Percentiles rank a stretch among this genome's conserved stretches.
Evolutionary conservation across 2,797 vertebrate genomes (phyloP).

Genomic region (Staurois parvus): DNA sequence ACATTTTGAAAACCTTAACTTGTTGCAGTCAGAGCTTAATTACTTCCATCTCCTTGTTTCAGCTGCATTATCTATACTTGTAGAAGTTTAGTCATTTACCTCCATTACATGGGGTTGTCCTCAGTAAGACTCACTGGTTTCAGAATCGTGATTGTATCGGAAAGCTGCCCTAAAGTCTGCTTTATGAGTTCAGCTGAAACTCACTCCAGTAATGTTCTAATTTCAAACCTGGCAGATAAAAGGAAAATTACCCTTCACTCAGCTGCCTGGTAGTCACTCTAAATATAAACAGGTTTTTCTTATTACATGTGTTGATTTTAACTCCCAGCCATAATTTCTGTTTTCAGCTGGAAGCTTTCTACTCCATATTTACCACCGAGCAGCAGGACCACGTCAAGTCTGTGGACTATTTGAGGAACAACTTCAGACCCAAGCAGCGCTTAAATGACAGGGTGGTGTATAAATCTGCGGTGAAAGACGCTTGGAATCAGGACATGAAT

Average conservation of each 20-base stretch:
- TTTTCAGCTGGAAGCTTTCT: slow-evolving; percentile 92
- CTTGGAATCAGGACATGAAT: slow-evolving; percentile 88
- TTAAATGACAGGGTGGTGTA: slow-evolving; percentile 87
- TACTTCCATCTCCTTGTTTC: too few species aligned
- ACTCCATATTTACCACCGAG: slow-evolving; percentile 98
- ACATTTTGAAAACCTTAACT: too few species aligned
- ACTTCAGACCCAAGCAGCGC: slow-evolving; percentile 90
- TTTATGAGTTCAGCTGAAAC: slow-evolving; percentile 57
- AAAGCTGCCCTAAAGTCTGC: background rate
- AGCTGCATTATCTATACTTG: too few species aligned
- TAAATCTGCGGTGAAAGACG: slow-evolving; percentile 92
- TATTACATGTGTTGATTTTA: slow-evolving; percentile 62
- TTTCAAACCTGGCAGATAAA: slow-evolving; percentile 61
- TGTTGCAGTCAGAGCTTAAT: too few species aligned
- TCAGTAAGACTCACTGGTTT: too few species aligned
- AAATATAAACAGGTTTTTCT: slow-evolving; percentile 15
- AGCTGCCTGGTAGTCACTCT: slow-evolving; percentile 1
- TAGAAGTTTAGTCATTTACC: too few species aligned
- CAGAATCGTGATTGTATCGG: too few species aligned
- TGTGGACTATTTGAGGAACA: slow-evolving; percentile 94
- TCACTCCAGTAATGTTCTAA: slow-evolving; percentile 68
- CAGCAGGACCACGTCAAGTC: slow-evolving; percentile 98
- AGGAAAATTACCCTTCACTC: background rate
- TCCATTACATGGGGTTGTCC: too few species aligned
- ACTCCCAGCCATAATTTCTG: slow-evolving; percentile 58